Percentiles rank a stretch among this genome's conserved stretches.
These are phyloP conservation scores for Hipposideros armiger DNA, from an alignment of 2,113 vertebrate species.

Conservation along the genomic window DNA sequence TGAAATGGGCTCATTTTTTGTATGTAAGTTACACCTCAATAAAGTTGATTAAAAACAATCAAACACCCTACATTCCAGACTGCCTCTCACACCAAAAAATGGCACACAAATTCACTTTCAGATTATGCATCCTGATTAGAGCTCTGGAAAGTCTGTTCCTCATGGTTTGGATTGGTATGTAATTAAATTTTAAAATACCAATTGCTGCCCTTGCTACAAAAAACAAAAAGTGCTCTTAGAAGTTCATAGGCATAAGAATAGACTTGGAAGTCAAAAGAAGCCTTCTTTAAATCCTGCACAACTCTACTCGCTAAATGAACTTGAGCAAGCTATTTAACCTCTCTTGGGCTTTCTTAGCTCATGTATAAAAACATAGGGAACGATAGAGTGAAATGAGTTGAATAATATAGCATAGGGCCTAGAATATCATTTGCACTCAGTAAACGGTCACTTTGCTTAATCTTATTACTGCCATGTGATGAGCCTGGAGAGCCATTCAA, in stretches of 20 bases:
- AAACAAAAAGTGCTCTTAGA: conserved; percentile 21
- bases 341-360: not conserved
- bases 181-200: conserved; percentile 47
- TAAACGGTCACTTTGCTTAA: not conserved
- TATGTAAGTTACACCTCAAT: not conserved
- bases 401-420: not conserved
- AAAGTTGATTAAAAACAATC: not conserved
- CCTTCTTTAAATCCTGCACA: not conserved
- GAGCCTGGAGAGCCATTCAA: not conserved
- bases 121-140: not conserved
- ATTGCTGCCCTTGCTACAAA: conserved; percentile 15
- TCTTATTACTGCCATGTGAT: not conserved
- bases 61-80: not conserved
- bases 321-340: conserved; percentile 1
- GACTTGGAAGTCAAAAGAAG: conserved; percentile 17
- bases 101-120: conserved; percentile 4
- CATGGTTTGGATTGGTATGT: not conserved
- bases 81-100: not conserved
- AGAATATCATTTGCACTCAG: not conserved
- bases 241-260: not conserved
- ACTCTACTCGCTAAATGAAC: not conserved
- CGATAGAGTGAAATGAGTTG: not conserved
- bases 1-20: not conserved
- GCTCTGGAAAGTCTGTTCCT: not conserved
- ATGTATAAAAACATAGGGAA: not conserved